These are phyloP conservation scores for Engystomops pustulosus DNA, from an alignment of 2,113 vertebrate species.

Conservation along the genomic window DNA sequence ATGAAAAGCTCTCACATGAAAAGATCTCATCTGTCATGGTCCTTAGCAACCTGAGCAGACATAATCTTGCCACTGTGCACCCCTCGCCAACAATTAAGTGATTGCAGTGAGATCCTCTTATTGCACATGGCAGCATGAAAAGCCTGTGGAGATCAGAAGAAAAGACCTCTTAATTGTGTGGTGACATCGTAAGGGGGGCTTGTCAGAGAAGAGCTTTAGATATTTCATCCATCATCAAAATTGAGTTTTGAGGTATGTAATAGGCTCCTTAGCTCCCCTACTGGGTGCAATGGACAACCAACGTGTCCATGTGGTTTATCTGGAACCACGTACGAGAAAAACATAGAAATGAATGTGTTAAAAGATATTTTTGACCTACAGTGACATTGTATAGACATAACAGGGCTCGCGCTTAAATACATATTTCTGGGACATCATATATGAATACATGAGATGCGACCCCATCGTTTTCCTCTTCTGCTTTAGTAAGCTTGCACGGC, in stretches of 20 bases:
- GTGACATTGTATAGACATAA: too few species aligned
- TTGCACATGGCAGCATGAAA: slow-evolving; percentile 15
- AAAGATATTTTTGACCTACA: too few species aligned
- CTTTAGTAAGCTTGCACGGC: too few species aligned
- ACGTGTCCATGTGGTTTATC: too few species aligned
- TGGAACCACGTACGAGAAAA: too few species aligned
- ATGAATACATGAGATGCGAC: not conserved
- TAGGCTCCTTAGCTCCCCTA: too few species aligned
- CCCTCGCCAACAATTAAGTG: not conserved
- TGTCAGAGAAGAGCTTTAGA: not conserved
- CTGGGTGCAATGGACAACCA: too few species aligned
- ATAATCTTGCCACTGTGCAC: slow-evolving; percentile 11
- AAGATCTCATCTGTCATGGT: slow-evolving; percentile 5
- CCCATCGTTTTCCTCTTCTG: not conserved
- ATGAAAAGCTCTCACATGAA: not conserved
- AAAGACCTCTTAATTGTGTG: not conserved
- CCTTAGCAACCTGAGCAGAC: not conserved
- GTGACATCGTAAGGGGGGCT: not conserved
- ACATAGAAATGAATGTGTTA: too few species aligned
- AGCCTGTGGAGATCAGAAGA: not conserved
- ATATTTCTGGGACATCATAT: too few species aligned
- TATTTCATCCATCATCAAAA: not conserved
- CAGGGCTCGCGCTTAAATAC: too few species aligned
- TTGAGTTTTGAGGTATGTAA: too few species aligned
- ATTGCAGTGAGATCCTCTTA: not conserved